Evolutionary conservation across 2,797 vertebrate genomes (phyloP).

Genomic region (Thamnophis elegans): DNA sequence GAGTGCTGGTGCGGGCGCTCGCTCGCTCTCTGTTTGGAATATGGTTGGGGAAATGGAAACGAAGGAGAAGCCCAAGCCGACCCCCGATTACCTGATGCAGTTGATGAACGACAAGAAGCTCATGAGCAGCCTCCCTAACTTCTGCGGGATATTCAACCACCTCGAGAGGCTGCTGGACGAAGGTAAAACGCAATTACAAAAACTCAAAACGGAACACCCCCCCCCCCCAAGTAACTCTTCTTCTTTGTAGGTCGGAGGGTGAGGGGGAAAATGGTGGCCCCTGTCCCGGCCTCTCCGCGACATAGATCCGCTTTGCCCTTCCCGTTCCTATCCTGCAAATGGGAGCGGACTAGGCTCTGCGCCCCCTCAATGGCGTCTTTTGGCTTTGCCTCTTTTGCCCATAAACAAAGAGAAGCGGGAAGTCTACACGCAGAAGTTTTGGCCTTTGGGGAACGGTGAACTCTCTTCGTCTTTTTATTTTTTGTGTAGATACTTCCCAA

Average conservation of each 20-base stretch:
- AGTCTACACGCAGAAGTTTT: constrained; percentile 41
- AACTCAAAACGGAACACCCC: not conserved
- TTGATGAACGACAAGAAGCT: constrained; percentile 98
- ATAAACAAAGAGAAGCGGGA: constrained; percentile 56
- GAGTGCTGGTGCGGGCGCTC: constrained; percentile 55
- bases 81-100: constrained; percentile 98
- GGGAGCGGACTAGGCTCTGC: constrained; percentile 21
- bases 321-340: not conserved
- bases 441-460: not conserved
- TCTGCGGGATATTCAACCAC: constrained; percentile 93
- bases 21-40: constrained; percentile 71
- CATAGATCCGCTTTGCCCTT: not conserved
- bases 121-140: constrained; percentile 98
- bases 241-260: not conserved
- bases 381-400: constrained; percentile 24
- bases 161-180: constrained; percentile 96
- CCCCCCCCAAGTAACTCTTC: not conserved
- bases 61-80: constrained; percentile 97
- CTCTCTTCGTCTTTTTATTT: not conserved
- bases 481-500: constrained; percentile 1
- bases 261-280: not conserved
- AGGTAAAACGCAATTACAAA: constrained; percentile 74
- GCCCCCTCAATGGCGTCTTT: constrained; percentile 17
- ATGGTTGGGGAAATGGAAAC: constrained; percentile 91
- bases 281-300: constrained; percentile 8